Evolutionary conservation across 2,888 invertebrate species (phyloP), one percentile per base, ranked within the genome.

Genomic region (Microctonus brassicae): DNA sequence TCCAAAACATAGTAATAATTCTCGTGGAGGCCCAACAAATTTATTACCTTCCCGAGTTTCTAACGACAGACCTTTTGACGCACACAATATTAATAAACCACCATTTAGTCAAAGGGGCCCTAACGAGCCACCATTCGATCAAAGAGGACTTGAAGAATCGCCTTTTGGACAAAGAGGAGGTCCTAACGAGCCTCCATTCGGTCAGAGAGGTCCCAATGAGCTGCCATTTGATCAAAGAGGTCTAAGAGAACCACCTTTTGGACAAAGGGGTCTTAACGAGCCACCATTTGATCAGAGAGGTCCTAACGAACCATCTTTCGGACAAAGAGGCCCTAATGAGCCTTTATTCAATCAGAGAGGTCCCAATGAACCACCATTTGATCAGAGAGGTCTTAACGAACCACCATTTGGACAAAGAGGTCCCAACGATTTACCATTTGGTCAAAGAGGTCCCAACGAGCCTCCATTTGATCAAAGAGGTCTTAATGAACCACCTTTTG

Each of bases 381-480:
- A 73, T 6, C 70, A 75, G 0, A 22, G 75, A 9, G 57, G 53
- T 2, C 24, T 62, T 3, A 72, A 67, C 24, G 73, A 76, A 10
- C 60, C 60, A 34, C 63, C 74, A 52, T 73, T 74, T 29, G 71
- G 61, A 7, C 67, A 68, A 22, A 65, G 73, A 17, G 57, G 39
- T 22, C 62, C 70, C 5, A 55, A 57, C 55, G 77, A 77, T n/a
- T 64, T 53, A 52, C 74, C 63, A 11, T 76, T 70, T 5, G 75
- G 73, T 2, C 73, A 72, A 6, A 72, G 73, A 60, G 70, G 69
- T 1, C 61, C 70, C 0, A 65, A 58, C 11, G 58, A 62, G 72
- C 74, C 72, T 29, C 73, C 75, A 10, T 61, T 71, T 34, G 73
- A 58, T 64, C 76, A 72, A 22, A 62, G 73, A 3, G 75, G 73